These are phyloP conservation scores for Tachuris rubrigastra DNA, from an alignment of 2,113 vertebrate species.

Conservation along the genomic window DNA sequence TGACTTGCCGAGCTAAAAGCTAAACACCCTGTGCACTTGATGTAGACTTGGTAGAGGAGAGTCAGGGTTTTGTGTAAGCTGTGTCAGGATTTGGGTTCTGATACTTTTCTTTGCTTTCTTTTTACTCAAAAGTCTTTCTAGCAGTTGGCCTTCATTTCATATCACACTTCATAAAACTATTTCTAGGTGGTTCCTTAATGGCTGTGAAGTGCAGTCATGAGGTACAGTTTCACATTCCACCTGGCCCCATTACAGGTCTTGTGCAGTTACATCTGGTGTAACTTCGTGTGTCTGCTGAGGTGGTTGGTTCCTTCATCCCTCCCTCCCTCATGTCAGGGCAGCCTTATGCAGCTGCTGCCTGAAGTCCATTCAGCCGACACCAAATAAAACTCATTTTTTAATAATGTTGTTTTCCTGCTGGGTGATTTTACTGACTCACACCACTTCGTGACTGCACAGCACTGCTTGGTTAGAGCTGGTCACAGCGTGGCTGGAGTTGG, in stretches of 20 bases:
- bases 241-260: not conserved
- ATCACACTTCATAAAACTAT: not conserved
- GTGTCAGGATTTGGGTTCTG: not conserved
- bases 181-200: not conserved
- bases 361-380: not conserved
- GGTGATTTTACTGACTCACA: not conserved
- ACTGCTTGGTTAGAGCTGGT: fast-evolving
- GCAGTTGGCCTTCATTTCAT: not conserved
- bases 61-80: not conserved
- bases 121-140: not conserved
- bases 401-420: not conserved
- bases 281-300: fast-evolving
- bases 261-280: not conserved
- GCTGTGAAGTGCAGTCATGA: not conserved
- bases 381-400: not conserved
- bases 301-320: not conserved
- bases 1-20: not conserved
- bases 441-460: fast-evolving
- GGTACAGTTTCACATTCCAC: not conserved
- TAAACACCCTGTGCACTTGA: not conserved
- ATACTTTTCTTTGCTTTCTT: not conserved
- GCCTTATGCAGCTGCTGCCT: fast-evolving
- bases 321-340: not conserved
- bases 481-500: not conserved
- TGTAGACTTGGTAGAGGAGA: not conserved